These are phyloP conservation scores for Chionomys nivalis DNA, from an alignment of 2,113 vertebrate species.

Conservation along the genomic window DNA sequence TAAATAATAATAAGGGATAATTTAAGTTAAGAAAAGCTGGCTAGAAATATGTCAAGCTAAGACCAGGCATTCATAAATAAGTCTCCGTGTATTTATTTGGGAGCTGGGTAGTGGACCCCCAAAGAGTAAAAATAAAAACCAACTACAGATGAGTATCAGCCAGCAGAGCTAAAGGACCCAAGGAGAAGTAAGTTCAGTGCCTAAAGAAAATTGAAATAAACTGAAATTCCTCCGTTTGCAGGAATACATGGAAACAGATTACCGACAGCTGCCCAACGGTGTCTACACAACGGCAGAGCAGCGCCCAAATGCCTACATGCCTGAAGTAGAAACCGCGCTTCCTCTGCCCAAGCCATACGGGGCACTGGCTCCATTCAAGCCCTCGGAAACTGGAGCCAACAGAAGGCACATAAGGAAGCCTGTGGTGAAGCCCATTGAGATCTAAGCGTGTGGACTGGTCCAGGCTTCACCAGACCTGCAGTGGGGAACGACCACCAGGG, in stretches of 20 bases:
- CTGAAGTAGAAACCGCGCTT: slow-evolving; percentile 76
- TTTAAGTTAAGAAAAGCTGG: not conserved
- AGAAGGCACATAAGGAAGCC: slow-evolving; percentile 92
- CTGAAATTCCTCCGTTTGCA: slow-evolving; percentile 75
- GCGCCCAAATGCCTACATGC: slow-evolving; percentile 90
- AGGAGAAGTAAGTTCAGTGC: not conserved
- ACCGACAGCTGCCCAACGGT: slow-evolving; percentile 80
- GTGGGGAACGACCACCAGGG: not conserved
- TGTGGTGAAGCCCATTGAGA: slow-evolving; percentile 85
- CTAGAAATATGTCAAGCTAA: not conserved
- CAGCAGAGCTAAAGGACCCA: not conserved
- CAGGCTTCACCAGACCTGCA: not conserved
- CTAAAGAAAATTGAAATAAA: slow-evolving; percentile 49
- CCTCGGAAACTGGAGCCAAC: slow-evolving; percentile 85
- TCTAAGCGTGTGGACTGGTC: slow-evolving; percentile 75
- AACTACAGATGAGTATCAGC: not conserved
- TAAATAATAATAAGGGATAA: no score
- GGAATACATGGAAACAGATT: slow-evolving; percentile 84
- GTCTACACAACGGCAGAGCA: slow-evolving; percentile 86
- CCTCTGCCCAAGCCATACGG: slow-evolving; percentile 91
- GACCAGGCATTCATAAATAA: not conserved
- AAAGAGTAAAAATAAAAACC: not conserved
- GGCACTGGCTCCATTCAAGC: slow-evolving; percentile 90
- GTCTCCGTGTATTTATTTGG: not conserved
- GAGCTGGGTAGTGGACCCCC: not conserved